phyloP scores from a whole-genome alignment of 2,888 invertebrate species.

The Eueremaeus valkanovi region DNA sequence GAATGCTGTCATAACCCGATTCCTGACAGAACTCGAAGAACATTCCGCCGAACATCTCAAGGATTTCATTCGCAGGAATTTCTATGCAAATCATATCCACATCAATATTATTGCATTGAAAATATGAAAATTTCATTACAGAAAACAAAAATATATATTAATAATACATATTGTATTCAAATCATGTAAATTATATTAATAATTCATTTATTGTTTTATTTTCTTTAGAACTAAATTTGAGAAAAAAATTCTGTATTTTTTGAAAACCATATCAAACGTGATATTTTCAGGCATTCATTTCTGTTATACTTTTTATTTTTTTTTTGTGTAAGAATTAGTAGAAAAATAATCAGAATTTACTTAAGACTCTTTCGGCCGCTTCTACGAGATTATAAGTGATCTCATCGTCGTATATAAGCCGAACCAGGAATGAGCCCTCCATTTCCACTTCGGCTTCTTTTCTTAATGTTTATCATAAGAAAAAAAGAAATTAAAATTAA shows the following conservation, averaged over 20 bases:
- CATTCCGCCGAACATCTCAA: constrained; percentile 86
- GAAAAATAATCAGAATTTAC: constrained; percentile 60
- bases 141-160: too few species aligned
- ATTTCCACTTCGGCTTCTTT: constrained; percentile 86
- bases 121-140: too few species aligned
- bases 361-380: constrained; percentile 83
- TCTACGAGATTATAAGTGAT: constrained; percentile 88
- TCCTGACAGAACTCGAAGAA: constrained; percentile 96
- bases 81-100: too few species aligned
- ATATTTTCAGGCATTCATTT: not conserved
- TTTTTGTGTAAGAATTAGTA: too few species aligned
- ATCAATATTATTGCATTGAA: too few species aligned
- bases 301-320: not conserved
- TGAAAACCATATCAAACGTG: too few species aligned
- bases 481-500: not conserved
- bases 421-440: constrained; percentile 91
- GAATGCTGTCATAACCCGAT: constrained; percentile 92
- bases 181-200: not conserved
- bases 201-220: too few species aligned
- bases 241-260: too few species aligned
- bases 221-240: too few species aligned
- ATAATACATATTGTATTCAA: too few species aligned
- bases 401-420: constrained; percentile 92
- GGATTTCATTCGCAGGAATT: constrained; percentile 80
- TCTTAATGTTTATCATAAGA: constrained; percentile 58